A percentile compares a stretch with the other conserved stretches of the same genome.
These are phyloP conservation scores for Plutella xylostella DNA, from an alignment of 2,888 invertebrate genomes.

Conservation along the genomic window DNA sequence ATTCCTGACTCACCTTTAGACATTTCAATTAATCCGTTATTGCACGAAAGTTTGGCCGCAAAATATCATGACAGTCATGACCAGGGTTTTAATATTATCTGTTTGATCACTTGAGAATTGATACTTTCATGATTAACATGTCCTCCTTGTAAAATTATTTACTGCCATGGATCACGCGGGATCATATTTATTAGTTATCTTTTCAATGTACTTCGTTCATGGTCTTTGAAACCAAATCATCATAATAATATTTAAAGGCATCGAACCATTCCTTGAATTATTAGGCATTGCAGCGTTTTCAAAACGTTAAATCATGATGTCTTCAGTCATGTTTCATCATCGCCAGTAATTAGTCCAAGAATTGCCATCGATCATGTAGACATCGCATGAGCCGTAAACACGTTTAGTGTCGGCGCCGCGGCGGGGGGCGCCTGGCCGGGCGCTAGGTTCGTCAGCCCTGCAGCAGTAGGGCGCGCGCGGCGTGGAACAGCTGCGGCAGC, in stretches of 20 bases:
- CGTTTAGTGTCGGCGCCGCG: too few relatives aligned
- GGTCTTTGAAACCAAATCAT: too few relatives aligned
- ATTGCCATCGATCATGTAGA: constrained; percentile 12
- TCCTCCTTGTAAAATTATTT: background rate
- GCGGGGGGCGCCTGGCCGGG: too few relatives aligned
- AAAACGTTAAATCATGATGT: too few relatives aligned
- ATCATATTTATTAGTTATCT: too few relatives aligned
- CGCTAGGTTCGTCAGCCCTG: constrained; percentile 59
- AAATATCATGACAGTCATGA: background rate
- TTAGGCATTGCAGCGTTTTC: too few relatives aligned
- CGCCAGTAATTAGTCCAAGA: constrained; percentile 19
- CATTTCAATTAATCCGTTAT: background rate
- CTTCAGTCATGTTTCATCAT: background rate
- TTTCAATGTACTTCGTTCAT: too few relatives aligned
- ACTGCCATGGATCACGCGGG: too few relatives aligned
- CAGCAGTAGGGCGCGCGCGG: constrained; percentile 64
- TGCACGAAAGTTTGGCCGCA: too few relatives aligned
- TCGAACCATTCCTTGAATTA: too few relatives aligned
- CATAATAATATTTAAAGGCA: too few relatives aligned
- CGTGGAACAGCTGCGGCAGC: constrained; percentile 60
- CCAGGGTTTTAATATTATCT: background rate
- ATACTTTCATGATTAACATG: background rate
- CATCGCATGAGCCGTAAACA: too few relatives aligned
- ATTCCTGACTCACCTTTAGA: background rate
- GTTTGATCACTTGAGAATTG: background rate